phyloP scores from a whole-genome alignment of 37 sponge, comb jelly and placozoan genomes.

The Aplysina aerophoba region DNA sequence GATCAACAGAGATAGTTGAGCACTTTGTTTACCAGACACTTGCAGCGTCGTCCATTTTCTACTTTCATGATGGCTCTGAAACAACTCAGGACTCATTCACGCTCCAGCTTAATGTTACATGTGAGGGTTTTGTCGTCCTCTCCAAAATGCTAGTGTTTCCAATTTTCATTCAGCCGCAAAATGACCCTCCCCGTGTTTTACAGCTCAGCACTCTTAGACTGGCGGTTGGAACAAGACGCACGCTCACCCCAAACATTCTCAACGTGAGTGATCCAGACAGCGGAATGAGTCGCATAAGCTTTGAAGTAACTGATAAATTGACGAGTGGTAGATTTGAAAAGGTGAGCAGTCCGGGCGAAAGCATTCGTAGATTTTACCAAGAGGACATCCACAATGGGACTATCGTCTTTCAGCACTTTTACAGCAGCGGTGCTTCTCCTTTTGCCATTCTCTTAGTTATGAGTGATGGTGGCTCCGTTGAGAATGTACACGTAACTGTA shows the following conservation, averaged over 20 bases:
- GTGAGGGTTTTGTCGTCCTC: background rate
- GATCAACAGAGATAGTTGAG: background rate
- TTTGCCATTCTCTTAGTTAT: slow-evolving; percentile 13
- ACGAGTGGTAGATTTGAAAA: background rate
- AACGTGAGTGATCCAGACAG: slow-evolving; percentile 34
- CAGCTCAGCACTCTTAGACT: background rate
- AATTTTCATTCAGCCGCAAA: slow-evolving; percentile 11
- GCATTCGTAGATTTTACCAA: slow-evolving; percentile 33
- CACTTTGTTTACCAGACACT: background rate
- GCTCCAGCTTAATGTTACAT: background rate
- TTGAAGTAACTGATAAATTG: background rate
- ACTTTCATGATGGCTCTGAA: slow-evolving; percentile 16
- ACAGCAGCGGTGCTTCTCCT: background rate
- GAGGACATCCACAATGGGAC: slow-evolving; percentile 20
- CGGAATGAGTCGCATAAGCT: background rate
- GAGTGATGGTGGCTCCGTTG: background rate
- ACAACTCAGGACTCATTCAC: background rate
- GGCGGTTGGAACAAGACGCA: slow-evolving; percentile 50
- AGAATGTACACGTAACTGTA: background rate
- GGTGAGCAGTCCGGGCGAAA: background rate
- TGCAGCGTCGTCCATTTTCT: background rate
- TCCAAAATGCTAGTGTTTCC: background rate
- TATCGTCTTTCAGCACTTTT: slow-evolving; percentile 51
- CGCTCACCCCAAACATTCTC: slow-evolving; percentile 29
- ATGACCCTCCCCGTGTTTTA: slow-evolving; percentile 1